Percentiles rank a stretch among this genome's conserved stretches.
These are phyloP conservation scores for Atethmia centrago DNA, from an alignment of 2,888 invertebrate species.

Conservation along the genomic window DNA sequence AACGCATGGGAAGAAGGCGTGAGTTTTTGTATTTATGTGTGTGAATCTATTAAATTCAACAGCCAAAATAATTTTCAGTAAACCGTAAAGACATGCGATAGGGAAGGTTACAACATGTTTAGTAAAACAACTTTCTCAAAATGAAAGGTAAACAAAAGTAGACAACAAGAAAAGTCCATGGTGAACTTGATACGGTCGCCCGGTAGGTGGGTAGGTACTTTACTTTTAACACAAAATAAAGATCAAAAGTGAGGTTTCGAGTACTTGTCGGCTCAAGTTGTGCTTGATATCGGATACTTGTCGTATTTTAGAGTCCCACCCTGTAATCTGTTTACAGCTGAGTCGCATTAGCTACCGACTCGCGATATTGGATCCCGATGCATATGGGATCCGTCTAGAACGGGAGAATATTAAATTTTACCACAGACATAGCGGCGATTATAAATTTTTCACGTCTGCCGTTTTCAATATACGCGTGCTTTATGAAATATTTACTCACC, in stretches of 20 bases:
- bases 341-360: constrained; percentile 64
- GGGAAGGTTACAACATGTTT: constrained; percentile 11
- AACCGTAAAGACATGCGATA: not conserved
- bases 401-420: constrained; percentile 62
- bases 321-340: constrained; percentile 67
- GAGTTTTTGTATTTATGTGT: no score
- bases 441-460: constrained; percentile 56
- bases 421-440: constrained; percentile 45
- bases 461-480: constrained; percentile 52
- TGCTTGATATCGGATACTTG: constrained; percentile 71
- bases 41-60: no score
- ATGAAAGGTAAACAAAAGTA: constrained; percentile 30
- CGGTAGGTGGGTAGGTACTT: constrained; percentile 51
- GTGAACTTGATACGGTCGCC: constrained; percentile 50
- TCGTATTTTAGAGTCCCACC: constrained; percentile 57
- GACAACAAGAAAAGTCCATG: constrained; percentile 45
- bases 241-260: constrained; percentile 72
- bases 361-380: constrained; percentile 67
- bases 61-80: not conserved
- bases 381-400: constrained; percentile 56
- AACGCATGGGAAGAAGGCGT: no score
- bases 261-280: constrained; percentile 70
- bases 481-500: constrained; percentile 42
- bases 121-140: constrained; percentile 28
- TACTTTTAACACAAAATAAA: constrained; percentile 70